Percentiles rank a stretch among this genome's conserved stretches.
Evolutionary conservation across 1,140 invertebrate genomes (phyloP).

Genomic region (Calliopsis andreniformis): DNA sequence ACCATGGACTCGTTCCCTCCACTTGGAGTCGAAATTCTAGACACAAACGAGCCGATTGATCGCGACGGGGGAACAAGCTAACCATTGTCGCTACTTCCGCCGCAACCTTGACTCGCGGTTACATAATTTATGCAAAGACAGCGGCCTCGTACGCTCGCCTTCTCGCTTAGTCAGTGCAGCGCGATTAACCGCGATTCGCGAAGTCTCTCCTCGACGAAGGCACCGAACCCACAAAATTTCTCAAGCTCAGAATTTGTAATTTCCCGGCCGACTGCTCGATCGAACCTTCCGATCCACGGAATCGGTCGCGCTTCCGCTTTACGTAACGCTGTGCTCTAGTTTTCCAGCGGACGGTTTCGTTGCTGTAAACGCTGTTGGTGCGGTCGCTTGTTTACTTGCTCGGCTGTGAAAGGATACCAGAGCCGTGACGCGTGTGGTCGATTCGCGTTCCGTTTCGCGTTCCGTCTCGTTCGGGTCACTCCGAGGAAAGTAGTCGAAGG

Average conservation of each 20-base stretch:
- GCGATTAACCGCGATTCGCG: too few relatives aligned
- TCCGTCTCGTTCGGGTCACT: too few relatives aligned
- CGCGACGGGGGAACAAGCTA: background rate
- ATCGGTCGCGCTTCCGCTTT: conserved; percentile 28
- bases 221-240: too few relatives aligned
- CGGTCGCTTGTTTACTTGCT: background rate
- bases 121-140: conserved; percentile 17
- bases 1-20: background rate
- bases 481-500: too few relatives aligned
- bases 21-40: background rate
- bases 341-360: background rate
- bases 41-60: background rate
- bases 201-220: too few relatives aligned
- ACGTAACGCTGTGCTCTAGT: conserved; percentile 19
- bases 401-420: background rate
- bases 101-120: conserved; percentile 7
- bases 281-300: too few relatives aligned
- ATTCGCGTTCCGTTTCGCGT: background rate
- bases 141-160: background rate
- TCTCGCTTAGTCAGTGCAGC: too few relatives aligned
- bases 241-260: too few relatives aligned
- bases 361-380: background rate
- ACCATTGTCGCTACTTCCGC: background rate
- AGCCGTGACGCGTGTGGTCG: background rate
- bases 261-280: background rate